Percentiles rank a stretch among this genome's conserved stretches.
phyloP scores from a whole-genome alignment of 2,888 invertebrate species.

The Tenthredo distinguenda region DNA sequence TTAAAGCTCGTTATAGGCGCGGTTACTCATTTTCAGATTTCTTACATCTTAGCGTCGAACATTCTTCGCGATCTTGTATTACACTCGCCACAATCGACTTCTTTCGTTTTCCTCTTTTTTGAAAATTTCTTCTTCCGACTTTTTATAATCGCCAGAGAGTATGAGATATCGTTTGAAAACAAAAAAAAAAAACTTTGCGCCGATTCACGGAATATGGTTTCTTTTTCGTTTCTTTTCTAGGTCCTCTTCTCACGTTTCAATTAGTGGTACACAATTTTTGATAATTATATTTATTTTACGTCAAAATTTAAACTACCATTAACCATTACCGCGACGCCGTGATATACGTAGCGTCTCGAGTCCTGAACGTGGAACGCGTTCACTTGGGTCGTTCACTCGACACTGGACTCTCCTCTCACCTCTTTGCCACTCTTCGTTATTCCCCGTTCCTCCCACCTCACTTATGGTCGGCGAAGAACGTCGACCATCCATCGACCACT shows the following conservation, averaged over 20 bases:
- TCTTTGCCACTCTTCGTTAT: conserved; percentile 63
- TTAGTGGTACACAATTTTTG: neutral
- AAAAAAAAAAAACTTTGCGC: neutral
- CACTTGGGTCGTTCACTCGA: conserved; percentile 74
- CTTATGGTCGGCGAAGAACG: neutral
- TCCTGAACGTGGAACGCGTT: conserved; percentile 58
- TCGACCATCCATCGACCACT: neutral
- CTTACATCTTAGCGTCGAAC: neutral
- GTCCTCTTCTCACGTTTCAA: neutral
- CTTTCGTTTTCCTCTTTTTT: neutral
- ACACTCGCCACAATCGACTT: neutral
- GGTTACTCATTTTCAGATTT: neutral
- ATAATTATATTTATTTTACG: neutral
- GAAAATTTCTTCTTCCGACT: neutral
- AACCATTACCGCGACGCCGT: neutral
- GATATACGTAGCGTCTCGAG: neutral
- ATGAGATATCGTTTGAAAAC: neutral
- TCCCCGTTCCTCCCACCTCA: conserved; percentile 30
- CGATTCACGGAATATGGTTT: too few relatives aligned
- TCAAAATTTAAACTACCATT: neutral
- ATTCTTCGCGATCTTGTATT: neutral
- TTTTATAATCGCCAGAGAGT: neutral
- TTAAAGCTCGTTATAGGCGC: neutral
- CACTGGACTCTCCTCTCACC: conserved; percentile 69
- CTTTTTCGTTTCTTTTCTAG: neutral